phyloP scores from a whole-genome alignment of 2,888 invertebrate species.

The Nomada goodeniana region DNA sequence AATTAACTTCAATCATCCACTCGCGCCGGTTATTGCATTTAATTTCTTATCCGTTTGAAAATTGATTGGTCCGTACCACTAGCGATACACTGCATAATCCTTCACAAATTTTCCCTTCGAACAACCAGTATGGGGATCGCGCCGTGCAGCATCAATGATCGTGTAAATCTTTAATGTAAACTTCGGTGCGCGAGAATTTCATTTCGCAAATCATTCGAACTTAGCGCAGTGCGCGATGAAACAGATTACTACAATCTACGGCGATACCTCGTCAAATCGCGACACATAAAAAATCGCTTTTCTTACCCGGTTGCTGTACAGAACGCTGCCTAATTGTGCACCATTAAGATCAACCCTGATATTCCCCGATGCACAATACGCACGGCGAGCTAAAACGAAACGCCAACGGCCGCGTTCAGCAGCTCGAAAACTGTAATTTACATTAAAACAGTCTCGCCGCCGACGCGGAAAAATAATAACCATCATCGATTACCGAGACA shows the following conservation, averaged over 20 bases:
- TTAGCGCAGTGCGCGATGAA: not conserved
- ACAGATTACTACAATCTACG: conserved; percentile 3
- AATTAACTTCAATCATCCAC: too few relatives aligned
- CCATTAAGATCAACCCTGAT: not conserved
- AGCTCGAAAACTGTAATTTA: conserved; percentile 9
- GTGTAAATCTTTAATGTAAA: too few relatives aligned
- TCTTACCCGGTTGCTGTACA: not conserved
- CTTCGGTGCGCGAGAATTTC: not conserved
- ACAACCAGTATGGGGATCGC: too few relatives aligned
- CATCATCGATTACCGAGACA: not conserved
- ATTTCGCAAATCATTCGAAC: not conserved
- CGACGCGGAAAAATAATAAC: conserved; percentile 14
- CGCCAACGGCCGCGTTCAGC: too few relatives aligned
- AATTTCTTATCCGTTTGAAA: too few relatives aligned
- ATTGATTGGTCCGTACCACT: too few relatives aligned
- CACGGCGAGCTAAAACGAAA: not conserved
- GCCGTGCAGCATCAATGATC: too few relatives aligned
- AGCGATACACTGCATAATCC: too few relatives aligned
- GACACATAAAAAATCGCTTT: conserved; percentile 1
- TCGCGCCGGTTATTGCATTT: too few relatives aligned
- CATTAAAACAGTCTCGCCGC: not conserved
- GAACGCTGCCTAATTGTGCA: not conserved
- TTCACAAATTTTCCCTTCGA: too few relatives aligned
- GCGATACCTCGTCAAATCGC: not conserved
- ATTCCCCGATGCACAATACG: not conserved